Evolutionary conservation across 2,888 invertebrate genomes (phyloP), one percentile per base, ranked within the genome.

Genomic region (Drosophila pseudotalamancana): DNA sequence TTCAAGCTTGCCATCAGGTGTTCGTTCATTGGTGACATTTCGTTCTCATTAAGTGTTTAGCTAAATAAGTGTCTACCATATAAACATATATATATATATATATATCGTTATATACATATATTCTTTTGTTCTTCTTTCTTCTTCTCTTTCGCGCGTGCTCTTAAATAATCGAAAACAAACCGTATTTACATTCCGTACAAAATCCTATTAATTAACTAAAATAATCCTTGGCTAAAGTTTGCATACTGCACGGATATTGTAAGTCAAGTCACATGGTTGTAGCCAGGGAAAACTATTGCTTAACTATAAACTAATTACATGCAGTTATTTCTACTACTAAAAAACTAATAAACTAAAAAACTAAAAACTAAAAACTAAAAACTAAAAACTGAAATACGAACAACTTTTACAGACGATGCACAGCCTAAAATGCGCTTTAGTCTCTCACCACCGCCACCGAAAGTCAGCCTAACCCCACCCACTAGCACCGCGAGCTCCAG

Each of bases 171-270:
- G 29, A 70, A 37, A 34, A 16, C 18, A 49, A 19, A 31, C 14
- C 32, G 18, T 59, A 51, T 56, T 43, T 57, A 54, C 67, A 53
- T 60, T 40, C 18, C 23, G 31, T 43, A 35, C n/a, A 62, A 37
- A 19, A 37, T 60, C 32, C 48, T 23, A 31, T 29, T 29, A 25
- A 43, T 37, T 40, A 57, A 46, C 51, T 66, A 43, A 67, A 62
- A 69, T 71, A 43, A 60, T 53, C 40, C 37, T 45, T 69, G 69
- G 63, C 71, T 84, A 80, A 85, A 89, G 89, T 89, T 90, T 89
- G 89, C 89, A 89, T 88, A 90, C 89, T 90, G 88, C 88, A 89
- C 88, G 90, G 90, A 89, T 90, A 88, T 88, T 89, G 89, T 89
- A 89, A 89, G 89, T 89, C 72, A 56, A 60, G 37, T 9, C 25